Evolutionary conservation across 2,113 vertebrate genomes (phyloP), one percentile per base, ranked within the genome.

Genomic region (Smithornis capensis): DNA sequence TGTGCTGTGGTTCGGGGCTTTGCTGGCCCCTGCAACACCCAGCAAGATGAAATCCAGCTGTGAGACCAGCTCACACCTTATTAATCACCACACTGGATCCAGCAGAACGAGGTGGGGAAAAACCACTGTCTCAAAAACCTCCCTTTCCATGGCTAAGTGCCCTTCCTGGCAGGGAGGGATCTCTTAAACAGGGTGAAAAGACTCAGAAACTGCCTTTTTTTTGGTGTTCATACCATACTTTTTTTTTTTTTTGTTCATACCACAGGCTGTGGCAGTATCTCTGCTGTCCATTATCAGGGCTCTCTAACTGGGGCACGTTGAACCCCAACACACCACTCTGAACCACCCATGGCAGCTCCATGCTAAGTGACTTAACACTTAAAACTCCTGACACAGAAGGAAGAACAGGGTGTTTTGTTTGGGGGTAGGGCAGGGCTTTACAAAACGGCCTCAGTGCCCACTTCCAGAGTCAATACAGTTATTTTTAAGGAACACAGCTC

Each of bases 11-110:
- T 42, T 82, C 31, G 6, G 83, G 92, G 92, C 80, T 90, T 29
- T 87, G 78, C 57, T 76, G 84, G 91, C 71, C 86, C 57, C 91
- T 50, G 76, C 52, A 18, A 27, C 9, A 6, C 89, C 74, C 23
- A 2, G 33, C 82, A 59, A 55, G 69, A 76, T 37, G 81, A 89
- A 92, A 92, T 76, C 84, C 93, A 94, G 93, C 95, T 93, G 94
- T 63, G 67, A 55, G 91, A 63, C 33, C 59, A 4, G 85, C 93
- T 95, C 60, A 3, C 93, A 95, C 87, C 87, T 96, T 92, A 95
- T 97, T 93, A 92, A 95, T 95, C 96, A 90, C 79, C 31, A 49
- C 13, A n/a, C 13, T 35, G 85, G 90, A 80, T 47, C 71, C 90
- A 80, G 92, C 79, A 76, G 55, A 14, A 70, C 2, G 1, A 75